Evolutionary conservation across 2,113 vertebrate species (phyloP), one percentile per base, ranked within the genome.

Genomic region (Sterrhoptilus dennistouni): DNA sequence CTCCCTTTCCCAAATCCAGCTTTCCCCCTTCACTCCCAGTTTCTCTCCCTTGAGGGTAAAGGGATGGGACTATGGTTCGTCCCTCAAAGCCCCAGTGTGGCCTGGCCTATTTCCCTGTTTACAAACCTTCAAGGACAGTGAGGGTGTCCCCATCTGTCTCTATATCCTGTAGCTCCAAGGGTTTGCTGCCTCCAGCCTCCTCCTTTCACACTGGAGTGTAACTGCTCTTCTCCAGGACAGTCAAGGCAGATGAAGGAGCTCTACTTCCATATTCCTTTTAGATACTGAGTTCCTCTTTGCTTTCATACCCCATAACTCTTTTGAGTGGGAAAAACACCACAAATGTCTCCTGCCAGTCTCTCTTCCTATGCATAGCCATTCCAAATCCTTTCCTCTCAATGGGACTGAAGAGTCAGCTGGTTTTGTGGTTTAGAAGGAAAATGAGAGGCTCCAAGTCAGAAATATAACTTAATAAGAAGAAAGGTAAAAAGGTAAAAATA

Each of bases 1-100:
- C 1, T 8, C 2, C 2, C 22, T 15, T 38, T 63, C n/a, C 40
- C 8, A 35, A 27, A 17, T 21, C 6, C 54, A 35, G 1, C 12
- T 38, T 66, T 6, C 13, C 11, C 24, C 6, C 13, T 45, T 35
- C n/a, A 6, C 25, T 52, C 33, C 20, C 14, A 7, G 7, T 18
- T 31, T 14, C 9, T 47, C 6, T 66, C 16, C n/a, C 17, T 3
- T 1, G 1, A 36, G 18, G 16, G 11, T 9, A 1, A 31, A 50
- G 16, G 16, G n/a, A 11, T 53, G 33, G 24, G 23, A 16, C 16
- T 53, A 13, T n/a, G 12, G 9, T 59, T n/a, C 20, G 8, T 40
- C 18, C 42, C n/a, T 49, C 33, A 49, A 29, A 71, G 21, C 47
- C 22, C 36, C 53, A 42, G 45, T 1, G 1, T 24, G 12, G 56